Evolutionary conservation across 2,888 invertebrate genomes (phyloP), one percentile per base, ranked within the genome.

Genomic region (Drosophila diplacantha): DNA sequence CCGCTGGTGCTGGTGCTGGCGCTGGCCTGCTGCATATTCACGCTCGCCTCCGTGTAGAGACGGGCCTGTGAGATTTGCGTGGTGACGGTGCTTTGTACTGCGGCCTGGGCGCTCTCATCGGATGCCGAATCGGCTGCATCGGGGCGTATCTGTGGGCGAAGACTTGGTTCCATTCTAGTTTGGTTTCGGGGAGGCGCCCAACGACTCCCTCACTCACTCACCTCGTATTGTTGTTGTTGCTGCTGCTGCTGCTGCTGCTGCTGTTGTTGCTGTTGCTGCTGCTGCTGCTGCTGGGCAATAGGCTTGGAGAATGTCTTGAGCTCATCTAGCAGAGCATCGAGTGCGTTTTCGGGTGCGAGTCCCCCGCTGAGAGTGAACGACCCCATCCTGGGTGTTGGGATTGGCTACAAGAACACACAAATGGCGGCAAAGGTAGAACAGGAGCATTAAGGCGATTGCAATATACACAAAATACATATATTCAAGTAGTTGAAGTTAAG

Each of bases 271-370:
- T 76, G 77, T 0, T 80, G 81, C 0, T 81, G 80, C 1, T 77
- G 81, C 4, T 75, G 80, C 18, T 80, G 81, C 54, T 80, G 80
- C 60, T 80, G 85, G 73, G 84, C 84, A 73, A 87, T 89, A 51
- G 95, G 95, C 87, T 93, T 93, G 56, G 95, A 93, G 89, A 96
- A 96, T 32, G 96, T 96, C 89, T 96, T 95, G 73, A 96, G 91
- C 89, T 96, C 96, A 89, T 96, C 96, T 94, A 96, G 90, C 93
- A 96, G 90, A 93, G 95, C 95, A 93, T 96, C 96, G 94, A 96
- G 95, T 93, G 96, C 95, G 94, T 96, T 96, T 93, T 96, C 96
- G 91, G 95, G 88, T 86, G 88, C 87, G 87, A 87, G 74, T 89
- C 90, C 87, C 89, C 89, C 88, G 90, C 91, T 90, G 90, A 90